Conservation (phyloP, 1,140 invertebrate species). For the Eubasilissa regina region DNA sequence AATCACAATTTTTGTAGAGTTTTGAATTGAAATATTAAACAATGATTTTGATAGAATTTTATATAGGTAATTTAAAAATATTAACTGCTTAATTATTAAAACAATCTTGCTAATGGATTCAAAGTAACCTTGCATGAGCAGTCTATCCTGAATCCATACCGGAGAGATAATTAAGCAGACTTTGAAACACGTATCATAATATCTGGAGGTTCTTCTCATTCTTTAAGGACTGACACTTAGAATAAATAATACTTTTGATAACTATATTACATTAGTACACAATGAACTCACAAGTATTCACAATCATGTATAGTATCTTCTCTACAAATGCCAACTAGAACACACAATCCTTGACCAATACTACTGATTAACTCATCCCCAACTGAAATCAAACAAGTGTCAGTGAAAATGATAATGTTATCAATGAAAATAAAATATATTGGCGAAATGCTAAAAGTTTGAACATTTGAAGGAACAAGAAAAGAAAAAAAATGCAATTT, state of each 20-base stretch:
- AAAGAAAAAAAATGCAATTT: too few species aligned
- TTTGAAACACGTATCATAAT: neutral
- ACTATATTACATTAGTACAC: neutral
- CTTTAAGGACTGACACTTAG: too few species aligned
- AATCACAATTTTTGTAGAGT: too few species aligned
- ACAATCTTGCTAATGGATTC: too few species aligned
- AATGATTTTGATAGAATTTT: neutral
- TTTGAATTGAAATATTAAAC: neutral
- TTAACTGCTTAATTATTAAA: too few species aligned
- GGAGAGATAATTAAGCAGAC: neutral
- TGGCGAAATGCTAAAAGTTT: too few species aligned
- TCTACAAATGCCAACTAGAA: conserved; percentile 88
- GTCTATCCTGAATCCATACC: too few species aligned
- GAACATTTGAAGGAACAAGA: neutral
- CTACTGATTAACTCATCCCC: conserved; percentile 84
- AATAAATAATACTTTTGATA: too few species aligned
- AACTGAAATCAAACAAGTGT: conserved; percentile 74
- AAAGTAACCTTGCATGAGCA: too few species aligned
- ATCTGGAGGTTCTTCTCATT: too few species aligned
- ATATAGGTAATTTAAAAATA: neutral
- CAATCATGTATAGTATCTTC: conserved; percentile 86
- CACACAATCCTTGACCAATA: conserved; percentile 89
- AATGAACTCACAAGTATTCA: conserved; percentile 85
- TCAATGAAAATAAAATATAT: too few species aligned
- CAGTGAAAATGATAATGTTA: neutral